phyloP scores from a whole-genome alignment of 1,140 invertebrate species.

The Penaeus vannamei region DNA sequence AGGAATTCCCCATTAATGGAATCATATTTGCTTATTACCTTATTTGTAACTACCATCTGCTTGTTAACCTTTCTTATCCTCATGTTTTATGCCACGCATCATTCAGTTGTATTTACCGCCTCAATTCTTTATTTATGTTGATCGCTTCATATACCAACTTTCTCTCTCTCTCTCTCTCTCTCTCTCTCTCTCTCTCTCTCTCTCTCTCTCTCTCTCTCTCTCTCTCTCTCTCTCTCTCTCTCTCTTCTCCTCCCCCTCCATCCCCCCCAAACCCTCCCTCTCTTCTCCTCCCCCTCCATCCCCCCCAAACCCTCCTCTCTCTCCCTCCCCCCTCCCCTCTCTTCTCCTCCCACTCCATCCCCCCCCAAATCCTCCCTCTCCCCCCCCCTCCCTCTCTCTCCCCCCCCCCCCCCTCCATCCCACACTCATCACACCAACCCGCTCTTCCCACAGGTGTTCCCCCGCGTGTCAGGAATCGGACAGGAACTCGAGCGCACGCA shows the following conservation, averaged over 20 bases:
- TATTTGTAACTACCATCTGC: no score
- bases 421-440: neutral
- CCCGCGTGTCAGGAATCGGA: constrained; percentile 75
- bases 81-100: neutral
- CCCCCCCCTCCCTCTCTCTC: no score
- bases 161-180: neutral
- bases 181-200: neutral
- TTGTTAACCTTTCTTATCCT: no score
- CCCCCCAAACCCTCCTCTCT: no score
- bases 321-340: no score
- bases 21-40: no score
- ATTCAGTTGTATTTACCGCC: neutral
- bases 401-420: neutral
- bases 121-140: neutral
- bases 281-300: neutral
- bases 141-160: neutral
- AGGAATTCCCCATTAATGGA: no score
- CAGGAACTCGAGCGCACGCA: constrained; percentile 79
- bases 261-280: neutral
- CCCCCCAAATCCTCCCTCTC: no score
- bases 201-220: neutral
- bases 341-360: neutral
- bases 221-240: neutral
- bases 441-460: constrained; percentile 73
- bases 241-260: no score